Percentiles rank a stretch among this genome's conserved stretches.
Conservation (phyloP, 2,888 invertebrate species). For the Mythimna albipuncta region DNA sequence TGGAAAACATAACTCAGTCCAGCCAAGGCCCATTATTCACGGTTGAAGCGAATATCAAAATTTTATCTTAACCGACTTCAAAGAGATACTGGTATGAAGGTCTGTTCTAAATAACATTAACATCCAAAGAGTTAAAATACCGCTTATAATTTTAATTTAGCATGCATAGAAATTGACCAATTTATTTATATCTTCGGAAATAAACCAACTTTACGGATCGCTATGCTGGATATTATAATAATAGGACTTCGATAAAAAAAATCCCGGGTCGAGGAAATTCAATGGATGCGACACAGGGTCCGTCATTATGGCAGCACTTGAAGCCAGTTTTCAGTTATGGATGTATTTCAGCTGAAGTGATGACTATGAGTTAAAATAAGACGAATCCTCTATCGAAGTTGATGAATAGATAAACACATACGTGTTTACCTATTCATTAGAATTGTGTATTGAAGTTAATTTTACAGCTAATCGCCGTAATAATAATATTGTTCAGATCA, state of each 20-base stretch:
- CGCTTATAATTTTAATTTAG: slow-evolving; percentile 43
- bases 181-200: slow-evolving; percentile 37
- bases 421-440: neutral
- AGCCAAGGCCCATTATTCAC: slow-evolving; percentile 13
- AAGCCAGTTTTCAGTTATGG: too few relatives aligned
- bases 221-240: too few relatives aligned
- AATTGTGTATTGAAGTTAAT: neutral
- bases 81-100: slow-evolving; percentile 4
- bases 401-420: neutral
- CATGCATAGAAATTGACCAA: slow-evolving; percentile 59
- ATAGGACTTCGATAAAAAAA: neutral
- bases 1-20: slow-evolving; percentile 26
- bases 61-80: slow-evolving; percentile 17
- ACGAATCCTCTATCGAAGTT: neutral
- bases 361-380: neutral
- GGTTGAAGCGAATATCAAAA: slow-evolving; percentile 21
- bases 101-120: slow-evolving; percentile 21
- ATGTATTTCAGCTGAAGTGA: too few relatives aligned
- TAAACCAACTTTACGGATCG: slow-evolving; percentile 29
- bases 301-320: too few relatives aligned
- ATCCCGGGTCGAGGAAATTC: too few relatives aligned
- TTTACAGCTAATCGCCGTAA: neutral
- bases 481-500: neutral
- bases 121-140: slow-evolving; percentile 62
- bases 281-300: too few relatives aligned